Evolutionary conservation across 1,140 invertebrate genomes (phyloP).

Genomic region (Trypoxylus dichotomus): DNA sequence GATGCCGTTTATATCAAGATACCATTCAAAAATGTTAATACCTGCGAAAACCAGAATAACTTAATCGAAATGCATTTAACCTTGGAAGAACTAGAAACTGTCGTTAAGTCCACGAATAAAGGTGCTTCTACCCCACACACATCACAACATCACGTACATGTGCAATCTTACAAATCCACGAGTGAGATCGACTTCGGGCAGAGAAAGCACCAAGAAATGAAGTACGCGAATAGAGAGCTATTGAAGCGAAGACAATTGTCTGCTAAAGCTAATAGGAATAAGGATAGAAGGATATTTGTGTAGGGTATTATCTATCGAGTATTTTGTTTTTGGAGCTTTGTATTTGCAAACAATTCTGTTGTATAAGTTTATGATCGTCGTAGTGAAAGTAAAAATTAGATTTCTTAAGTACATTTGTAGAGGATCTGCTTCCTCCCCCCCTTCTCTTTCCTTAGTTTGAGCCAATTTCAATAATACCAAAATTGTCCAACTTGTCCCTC

Average conservation of each 20-base stretch:
- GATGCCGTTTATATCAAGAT: conserved; percentile 30
- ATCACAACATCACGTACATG: neutral
- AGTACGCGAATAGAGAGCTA: neutral
- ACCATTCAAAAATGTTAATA: conserved; percentile 19
- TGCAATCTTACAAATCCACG: neutral
- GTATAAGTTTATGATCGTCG: neutral
- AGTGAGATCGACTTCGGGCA: conserved; percentile 21
- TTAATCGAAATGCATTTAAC: conserved; percentile 26
- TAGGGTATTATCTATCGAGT: neutral
- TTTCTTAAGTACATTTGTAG: neutral
- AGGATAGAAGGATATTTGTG: neutral
- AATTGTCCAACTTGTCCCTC: no score
- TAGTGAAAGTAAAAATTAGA: neutral
- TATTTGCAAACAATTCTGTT: neutral
- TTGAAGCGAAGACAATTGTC: neutral
- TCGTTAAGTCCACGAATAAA: neutral
- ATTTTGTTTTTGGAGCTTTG: neutral
- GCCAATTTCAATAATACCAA: no score
- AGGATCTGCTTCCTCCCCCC: no score
- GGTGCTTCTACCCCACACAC: no score
- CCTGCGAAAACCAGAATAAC: neutral
- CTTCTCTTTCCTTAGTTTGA: no score
- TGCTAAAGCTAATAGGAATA: conserved; percentile 2
- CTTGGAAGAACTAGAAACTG: conserved; percentile 23
- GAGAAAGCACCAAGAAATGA: conserved; percentile 25